Evolutionary conservation across 2,888 invertebrate species (phyloP).

Genomic region (Lapara coniferarum): DNA sequence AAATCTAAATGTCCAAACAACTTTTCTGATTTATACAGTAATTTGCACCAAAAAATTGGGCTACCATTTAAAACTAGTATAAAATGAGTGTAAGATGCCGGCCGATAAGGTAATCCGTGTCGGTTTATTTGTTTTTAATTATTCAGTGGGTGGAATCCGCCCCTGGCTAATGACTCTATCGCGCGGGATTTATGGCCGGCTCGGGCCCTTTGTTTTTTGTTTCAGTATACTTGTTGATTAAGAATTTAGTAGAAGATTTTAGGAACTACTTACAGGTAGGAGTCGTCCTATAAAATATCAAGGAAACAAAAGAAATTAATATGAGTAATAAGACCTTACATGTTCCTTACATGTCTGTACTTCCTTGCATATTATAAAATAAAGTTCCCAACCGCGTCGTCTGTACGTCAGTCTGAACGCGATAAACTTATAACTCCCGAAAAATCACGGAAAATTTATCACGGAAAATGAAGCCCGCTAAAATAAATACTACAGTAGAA

Average conservation of each 20-base stretch:
- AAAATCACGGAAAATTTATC: too few species aligned
- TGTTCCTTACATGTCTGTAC: too few species aligned
- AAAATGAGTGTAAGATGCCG: conserved; percentile 63
- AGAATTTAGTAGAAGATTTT: conserved; percentile 39
- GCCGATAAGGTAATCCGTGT: conserved; percentile 79
- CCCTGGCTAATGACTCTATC: conserved; percentile 81
- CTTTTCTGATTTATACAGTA: background rate
- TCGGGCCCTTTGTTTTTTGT: conserved; percentile 69
- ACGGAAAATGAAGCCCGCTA: too few species aligned
- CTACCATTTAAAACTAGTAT: conserved; percentile 9
- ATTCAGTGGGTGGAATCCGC: conserved; percentile 73
- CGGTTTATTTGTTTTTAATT: conserved; percentile 83
- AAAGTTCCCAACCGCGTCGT: too few species aligned
- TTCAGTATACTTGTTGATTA: conserved; percentile 63
- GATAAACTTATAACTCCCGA: too few species aligned
- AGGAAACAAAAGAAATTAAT: too few species aligned
- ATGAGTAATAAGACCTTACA: too few species aligned
- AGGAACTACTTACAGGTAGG: background rate
- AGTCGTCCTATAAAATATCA: too few species aligned
- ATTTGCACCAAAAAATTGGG: background rate
- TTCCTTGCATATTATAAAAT: too few species aligned
- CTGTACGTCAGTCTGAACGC: too few species aligned
- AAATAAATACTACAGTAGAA: too few species aligned
- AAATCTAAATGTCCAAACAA: background rate
- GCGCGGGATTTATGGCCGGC: conserved; percentile 72